Conservation (phyloP, 2,113 vertebrate species). For the Eretmochelys imbricata region DNA sequence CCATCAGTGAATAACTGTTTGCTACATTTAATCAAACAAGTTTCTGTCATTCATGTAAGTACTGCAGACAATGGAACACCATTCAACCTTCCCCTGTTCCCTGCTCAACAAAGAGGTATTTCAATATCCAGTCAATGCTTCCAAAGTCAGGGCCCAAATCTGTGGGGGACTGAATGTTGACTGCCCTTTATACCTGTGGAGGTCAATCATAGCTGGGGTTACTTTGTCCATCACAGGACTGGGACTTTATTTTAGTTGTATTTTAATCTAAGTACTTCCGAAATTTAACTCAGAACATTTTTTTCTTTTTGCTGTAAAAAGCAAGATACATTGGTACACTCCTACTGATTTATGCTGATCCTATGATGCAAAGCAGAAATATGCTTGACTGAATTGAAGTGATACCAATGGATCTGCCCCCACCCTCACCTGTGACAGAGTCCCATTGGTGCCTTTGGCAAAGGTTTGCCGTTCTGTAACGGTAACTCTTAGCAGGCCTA, state of each 20-base stretch:
- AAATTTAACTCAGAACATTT: rapidly evolving
- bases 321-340: not conserved
- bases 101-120: not conserved
- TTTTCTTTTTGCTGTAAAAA: not conserved
- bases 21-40: not conserved
- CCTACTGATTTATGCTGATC: not conserved
- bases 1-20: not conserved
- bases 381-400: not conserved
- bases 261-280: not conserved
- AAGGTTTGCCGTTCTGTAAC: too few species aligned
- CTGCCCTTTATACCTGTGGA: not conserved
- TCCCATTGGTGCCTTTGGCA: too few species aligned
- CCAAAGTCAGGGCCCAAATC: not conserved
- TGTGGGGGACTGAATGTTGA: not conserved
- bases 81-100: not conserved
- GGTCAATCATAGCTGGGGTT: not conserved
- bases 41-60: conserved; percentile 8
- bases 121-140: not conserved
- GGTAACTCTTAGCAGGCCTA: too few species aligned
- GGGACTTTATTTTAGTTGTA: not conserved
- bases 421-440: too few species aligned
- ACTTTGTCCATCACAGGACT: rapidly evolving
- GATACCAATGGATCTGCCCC: not conserved
- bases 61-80: not conserved
- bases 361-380: not conserved